Evolutionary conservation across 2,113 vertebrate genomes (phyloP).

Genomic region (Podarcis muralis): DNA sequence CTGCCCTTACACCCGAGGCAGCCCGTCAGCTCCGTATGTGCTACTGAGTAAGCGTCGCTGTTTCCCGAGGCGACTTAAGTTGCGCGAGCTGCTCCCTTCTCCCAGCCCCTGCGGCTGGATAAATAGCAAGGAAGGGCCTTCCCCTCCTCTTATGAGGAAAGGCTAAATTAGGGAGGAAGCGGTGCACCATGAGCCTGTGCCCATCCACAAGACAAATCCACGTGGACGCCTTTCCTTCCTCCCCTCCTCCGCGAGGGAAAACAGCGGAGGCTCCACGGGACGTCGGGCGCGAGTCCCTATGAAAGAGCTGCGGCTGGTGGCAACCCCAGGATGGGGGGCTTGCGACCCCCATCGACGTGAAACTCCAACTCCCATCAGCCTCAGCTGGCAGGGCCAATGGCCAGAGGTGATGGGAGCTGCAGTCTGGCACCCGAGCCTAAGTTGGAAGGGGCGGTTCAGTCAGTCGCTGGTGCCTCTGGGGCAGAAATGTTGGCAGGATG

Average conservation of each 20-base stretch:
- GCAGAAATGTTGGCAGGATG: no score
- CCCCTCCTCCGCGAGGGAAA: not conserved
- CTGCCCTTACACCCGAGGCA: not conserved
- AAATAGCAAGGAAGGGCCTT: no score
- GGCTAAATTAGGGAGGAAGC: not conserved
- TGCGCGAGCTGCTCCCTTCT: not conserved
- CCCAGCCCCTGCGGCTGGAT: not conserved
- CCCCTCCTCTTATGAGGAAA: not conserved
- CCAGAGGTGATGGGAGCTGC: not conserved
- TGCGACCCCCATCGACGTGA: no score
- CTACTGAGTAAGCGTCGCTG: not conserved
- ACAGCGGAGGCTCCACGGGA: not conserved
- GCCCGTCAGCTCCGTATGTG: not conserved
- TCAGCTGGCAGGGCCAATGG: not conserved
- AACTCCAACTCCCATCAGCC: not conserved
- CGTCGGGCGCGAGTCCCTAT: not conserved
- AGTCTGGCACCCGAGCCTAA: not conserved
- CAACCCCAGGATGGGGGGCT: not conserved
- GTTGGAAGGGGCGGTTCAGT: fast-evolving
- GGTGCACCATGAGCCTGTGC: not conserved
- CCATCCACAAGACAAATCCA: not conserved
- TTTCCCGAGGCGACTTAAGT: not conserved
- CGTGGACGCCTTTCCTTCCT: not conserved
- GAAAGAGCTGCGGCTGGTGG: not conserved
- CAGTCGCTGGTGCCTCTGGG: no score